Base-by-base conservation (phyloP, 2,113 vertebrate genomes). In the Catharus minimus region DNA sequence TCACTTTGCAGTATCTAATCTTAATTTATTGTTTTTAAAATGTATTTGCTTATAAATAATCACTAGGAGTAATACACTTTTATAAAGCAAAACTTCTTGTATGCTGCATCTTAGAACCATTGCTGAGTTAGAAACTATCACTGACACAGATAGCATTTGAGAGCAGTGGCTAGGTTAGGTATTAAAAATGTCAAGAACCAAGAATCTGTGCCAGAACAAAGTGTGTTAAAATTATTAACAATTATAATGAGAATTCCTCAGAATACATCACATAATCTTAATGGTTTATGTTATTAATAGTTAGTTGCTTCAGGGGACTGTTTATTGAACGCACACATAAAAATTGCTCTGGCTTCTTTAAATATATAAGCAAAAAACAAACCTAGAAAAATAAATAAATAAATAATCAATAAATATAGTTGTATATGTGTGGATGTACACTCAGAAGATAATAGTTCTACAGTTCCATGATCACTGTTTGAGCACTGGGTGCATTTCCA, bases 401-500 rank as follows among this genome's bases (percentile, higher is more conserved):
- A 49, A 24, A 24, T 49, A 49, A 13, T 14, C 22, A 46, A 28
- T 28, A 11, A 17, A 3, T 11, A 52, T 11, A 52, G 14, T 7
- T 64, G 16, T 18, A 1, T 36, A 1, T 17, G 1, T 26, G 5
- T 16, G 2, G 13, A 3, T 26, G 2, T 12, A 32, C 9, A 27
- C 7, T 43, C 22, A 39, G 15, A 15, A 82, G 33, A 87, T 9
- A 82, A 36, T 3, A 30, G 16, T 65, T 86, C 20, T 82, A 22
- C 19, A 49, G 10, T 47, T 80, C 32, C 15, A 16, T 28, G 43
- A 41, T 33, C 26, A 20, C 23, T 82, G 26, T 58, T 62, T 58
- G 39, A 87, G 8, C 27, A 39, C 8, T 11, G 68, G 19, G 2
- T 83, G 11, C 43, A 24, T 66, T 94, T 67, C 12, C 26, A 55